Base-by-base conservation (phyloP, 2,888 invertebrate genomes). In the Ophioninae sp. region DNA sequence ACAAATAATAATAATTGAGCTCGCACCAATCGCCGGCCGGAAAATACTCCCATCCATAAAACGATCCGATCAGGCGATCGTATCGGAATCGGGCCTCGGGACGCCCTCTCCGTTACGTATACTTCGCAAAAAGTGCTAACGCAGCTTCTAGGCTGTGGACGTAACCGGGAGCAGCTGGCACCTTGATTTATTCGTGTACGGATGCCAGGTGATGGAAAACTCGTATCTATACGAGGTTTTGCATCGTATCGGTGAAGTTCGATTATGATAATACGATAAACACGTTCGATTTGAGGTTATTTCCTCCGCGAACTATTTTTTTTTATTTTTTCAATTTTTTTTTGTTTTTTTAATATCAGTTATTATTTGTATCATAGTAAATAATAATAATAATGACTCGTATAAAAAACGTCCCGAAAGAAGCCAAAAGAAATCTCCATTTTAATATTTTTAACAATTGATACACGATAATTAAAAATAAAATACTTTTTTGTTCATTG, bases 141-240 rank as follows among this genome's bases (percentile, higher is more conserved):
- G 78, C 74, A 69, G 77, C 83, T 69, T 74, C 83, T 65, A 21
- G 23, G 21, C 37, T 62, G 73, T 68, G 30, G 57, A 61, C 39
- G 70, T 72, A 80, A 84, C 64, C 81, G 64, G 73, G 78, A 70
- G 86, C 86, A 85, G 85, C 86, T 85, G 86, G 83, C 83, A 86
- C 79, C 79, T 86, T 86, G 85, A 86, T 85, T 85, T 81, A 86
- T 86, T 82, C 81, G 70, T 21, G 65, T 39, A 39, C 64, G 74
- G 72, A 79, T 85, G 82, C 86, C 86, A 86, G 86, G 86, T 86
- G 86, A 85, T 73, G 75, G 78, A 10, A 59, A 13, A 67, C n/a
- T 64, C n/a, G 74, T 61, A 69, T 70, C 23, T 20, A 67, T 7
- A 67, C 50, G 57, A 72, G 61, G 44, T 57, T 59, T 67, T 50